phyloP scores from a whole-genome alignment of 2,797 vertebrate species.

The Sciurus vulgaris region DNA sequence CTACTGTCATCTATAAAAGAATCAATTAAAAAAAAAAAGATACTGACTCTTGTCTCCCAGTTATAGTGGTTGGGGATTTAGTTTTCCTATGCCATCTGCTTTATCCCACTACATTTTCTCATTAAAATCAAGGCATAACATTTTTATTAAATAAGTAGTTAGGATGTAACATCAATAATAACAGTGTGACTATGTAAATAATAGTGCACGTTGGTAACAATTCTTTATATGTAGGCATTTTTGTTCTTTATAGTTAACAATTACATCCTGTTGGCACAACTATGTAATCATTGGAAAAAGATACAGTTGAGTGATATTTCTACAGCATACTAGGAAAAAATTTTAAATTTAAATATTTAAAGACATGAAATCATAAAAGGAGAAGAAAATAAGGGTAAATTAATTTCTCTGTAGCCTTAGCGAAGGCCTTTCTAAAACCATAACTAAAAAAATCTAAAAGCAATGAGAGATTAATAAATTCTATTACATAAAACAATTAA shows the following conservation, averaged over 20 bases:
- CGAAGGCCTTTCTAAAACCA: not conserved
- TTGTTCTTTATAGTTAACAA: not conserved
- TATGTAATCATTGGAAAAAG: not conserved
- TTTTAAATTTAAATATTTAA: not conserved
- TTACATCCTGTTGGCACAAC: not conserved
- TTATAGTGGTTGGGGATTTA: not conserved
- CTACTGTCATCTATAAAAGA: too few relatives aligned
- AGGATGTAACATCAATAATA: too few relatives aligned
- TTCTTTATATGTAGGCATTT: not conserved
- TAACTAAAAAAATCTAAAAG: not conserved
- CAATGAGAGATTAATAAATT: not conserved
- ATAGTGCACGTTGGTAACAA: not conserved
- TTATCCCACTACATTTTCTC: not conserved
- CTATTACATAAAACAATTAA: not conserved
- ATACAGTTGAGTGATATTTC: not conserved
- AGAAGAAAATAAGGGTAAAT: not conserved
- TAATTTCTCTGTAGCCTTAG: not conserved
- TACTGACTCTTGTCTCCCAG: not conserved
- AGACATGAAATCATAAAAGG: not conserved
- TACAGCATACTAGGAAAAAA: not conserved
- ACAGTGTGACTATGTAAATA: not conserved
- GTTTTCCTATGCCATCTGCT: not conserved
- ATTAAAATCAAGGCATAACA: not conserved
- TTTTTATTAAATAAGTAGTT: not conserved
- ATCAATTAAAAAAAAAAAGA: too few relatives aligned